Percentiles rank a stretch among this genome's conserved stretches.
Conservation (phyloP, 1,140 invertebrate genomes). For the Metaphire vulgaris region DNA sequence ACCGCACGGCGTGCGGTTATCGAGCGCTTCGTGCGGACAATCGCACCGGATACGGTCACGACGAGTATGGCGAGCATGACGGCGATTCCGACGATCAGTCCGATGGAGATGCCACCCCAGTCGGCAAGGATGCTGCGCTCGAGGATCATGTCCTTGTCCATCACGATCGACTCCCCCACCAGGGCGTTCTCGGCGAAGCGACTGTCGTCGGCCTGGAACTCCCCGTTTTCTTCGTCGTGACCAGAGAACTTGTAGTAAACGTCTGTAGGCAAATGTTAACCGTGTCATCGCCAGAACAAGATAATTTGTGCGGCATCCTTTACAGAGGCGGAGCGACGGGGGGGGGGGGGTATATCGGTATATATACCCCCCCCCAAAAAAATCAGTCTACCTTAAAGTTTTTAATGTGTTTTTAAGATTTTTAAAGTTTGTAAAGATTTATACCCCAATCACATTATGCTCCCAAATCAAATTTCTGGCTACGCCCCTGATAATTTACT, state of each 20-base stretch:
- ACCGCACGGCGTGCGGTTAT: neutral
- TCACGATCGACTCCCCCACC: neutral
- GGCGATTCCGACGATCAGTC: neutral
- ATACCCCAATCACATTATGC: no score
- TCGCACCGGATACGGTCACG: neutral
- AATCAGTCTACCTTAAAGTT: no score
- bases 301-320: no score
- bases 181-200: neutral
- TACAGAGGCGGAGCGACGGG: no score
- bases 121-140: neutral
- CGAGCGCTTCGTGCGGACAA: neutral
- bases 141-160: neutral
- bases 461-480: no score
- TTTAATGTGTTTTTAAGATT: no score
- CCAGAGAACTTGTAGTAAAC: neutral
- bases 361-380: no score
- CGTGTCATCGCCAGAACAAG: no score
- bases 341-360: no score
- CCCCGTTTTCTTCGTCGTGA: neutral
- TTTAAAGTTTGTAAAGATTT: no score
- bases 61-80: constrained; percentile 2
- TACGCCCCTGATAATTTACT: no score
- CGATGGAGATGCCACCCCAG: constrained; percentile 15
- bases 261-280: no score
- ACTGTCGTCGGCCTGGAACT: constrained; percentile 5